Percentiles rank a stretch among this genome's conserved stretches.
These are phyloP conservation scores for Nesoenas mayeri DNA, from an alignment of 2,113 vertebrate species.

Conservation along the genomic window DNA sequence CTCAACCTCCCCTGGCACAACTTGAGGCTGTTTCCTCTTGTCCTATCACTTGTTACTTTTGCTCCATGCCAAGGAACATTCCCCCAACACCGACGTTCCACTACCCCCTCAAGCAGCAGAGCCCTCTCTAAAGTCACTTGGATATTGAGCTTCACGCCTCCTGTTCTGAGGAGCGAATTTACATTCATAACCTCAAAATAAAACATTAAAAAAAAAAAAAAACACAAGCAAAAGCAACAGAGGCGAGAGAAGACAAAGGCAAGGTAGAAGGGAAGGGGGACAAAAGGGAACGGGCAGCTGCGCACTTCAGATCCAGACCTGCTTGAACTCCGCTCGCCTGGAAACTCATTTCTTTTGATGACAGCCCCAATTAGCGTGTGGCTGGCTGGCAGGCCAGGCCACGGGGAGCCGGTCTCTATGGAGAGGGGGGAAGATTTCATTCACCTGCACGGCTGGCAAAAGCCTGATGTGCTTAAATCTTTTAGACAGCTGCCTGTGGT, in stretches of 20 bases:
- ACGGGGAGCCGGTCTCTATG: not conserved
- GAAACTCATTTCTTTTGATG: not conserved
- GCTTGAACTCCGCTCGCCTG: not conserved
- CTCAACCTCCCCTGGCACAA: too few species aligned
- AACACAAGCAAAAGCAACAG: not conserved
- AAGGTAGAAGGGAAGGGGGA: not conserved
- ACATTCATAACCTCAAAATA: not conserved
- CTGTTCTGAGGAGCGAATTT: not conserved
- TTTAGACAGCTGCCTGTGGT: not conserved
- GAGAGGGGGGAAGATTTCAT: not conserved
- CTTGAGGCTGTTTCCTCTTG: too few species aligned
- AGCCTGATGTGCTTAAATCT: not conserved
- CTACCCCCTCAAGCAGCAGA: not conserved
- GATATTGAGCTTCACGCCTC: not conserved
- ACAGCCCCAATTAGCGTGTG: not conserved
- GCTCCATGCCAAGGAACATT: too few species aligned
- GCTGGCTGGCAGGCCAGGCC: not conserved
- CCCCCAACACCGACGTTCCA: fast-evolving
- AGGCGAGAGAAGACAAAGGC: not conserved
- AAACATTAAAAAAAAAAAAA: not conserved
- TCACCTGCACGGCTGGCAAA: not conserved
- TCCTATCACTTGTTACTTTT: too few species aligned
- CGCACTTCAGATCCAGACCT: not conserved
- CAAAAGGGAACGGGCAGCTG: not conserved
- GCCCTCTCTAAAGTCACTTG: not conserved